Evolutionary conservation across 2,888 invertebrate species (phyloP).

Genomic region (Xanthorhoe spadicearia): DNA sequence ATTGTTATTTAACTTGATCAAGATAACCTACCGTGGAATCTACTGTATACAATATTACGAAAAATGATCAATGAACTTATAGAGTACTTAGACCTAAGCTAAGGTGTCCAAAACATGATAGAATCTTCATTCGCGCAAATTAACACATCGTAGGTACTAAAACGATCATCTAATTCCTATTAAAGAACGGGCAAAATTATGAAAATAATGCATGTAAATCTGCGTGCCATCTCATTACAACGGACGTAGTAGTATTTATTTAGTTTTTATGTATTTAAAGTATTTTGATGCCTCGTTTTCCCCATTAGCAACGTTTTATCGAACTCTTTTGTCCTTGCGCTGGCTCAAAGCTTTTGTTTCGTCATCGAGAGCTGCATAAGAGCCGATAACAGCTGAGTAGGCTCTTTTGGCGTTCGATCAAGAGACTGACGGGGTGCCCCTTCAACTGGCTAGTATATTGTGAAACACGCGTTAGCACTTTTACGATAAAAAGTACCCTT

Average conservation of each 20-base stretch:
- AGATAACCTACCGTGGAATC: no score
- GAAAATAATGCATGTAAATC: not conserved
- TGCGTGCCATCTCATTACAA: not conserved
- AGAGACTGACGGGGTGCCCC: slow-evolving; percentile 52
- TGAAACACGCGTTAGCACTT: slow-evolving; percentile 46
- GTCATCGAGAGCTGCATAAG: slow-evolving; percentile 53
- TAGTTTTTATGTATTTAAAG: no score
- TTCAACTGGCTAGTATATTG: slow-evolving; percentile 33
- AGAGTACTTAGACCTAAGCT: no score
- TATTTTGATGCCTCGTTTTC: slow-evolving; percentile 1
- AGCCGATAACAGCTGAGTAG: slow-evolving; percentile 72
- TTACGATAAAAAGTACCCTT: slow-evolving; percentile 26
- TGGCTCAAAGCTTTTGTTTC: slow-evolving; percentile 50
- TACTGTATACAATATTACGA: no score
- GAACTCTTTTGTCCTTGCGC: slow-evolving; percentile 12
- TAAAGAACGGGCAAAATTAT: no score
- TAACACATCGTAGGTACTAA: no score
- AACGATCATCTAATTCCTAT: no score
- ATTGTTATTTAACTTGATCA: no score
- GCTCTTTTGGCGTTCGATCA: slow-evolving; percentile 71
- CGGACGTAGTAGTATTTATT: no score
- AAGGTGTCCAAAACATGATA: no score
- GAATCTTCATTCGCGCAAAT: no score
- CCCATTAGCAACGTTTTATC: slow-evolving; percentile 17
- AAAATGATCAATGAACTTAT: no score